Base-by-base conservation (phyloP, 2,888 invertebrate species). In the Bellardia pandia region DNA sequence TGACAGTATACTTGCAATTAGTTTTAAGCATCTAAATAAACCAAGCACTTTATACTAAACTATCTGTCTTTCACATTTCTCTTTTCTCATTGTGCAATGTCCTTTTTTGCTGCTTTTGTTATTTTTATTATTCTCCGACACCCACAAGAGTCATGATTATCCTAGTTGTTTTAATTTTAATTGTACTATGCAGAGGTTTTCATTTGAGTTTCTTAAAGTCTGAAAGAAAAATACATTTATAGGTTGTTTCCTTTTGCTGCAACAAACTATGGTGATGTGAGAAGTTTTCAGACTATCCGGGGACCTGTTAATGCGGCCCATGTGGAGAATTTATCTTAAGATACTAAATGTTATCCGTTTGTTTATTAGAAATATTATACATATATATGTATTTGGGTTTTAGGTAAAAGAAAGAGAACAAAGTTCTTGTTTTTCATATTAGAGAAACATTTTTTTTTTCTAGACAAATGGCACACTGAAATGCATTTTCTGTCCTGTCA, bases 11-110 rank as follows among this genome's bases (percentile, higher is more conserved):
- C 77, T 81, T 81, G 77, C 86, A 86, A 86, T 86, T 81, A 74
- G 81, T 81, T 86, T 86, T 77, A 86, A 81, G 53, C 81, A 72
- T 85, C 77, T 86, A 74, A 86, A 81, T 72, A 81, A 81, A 75
- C 66, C 66, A 37, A 74, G 16, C 81, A 81, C 60, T 81, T 75
- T 66, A 48, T 40, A 30, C 64, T 23, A 76, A 76, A 64, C 76
- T 66, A 56, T 74, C 40, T 58, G 56, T 82, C 68, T n/a, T 66
- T 58, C 45, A 14, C 60, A 42, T 48, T 78, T 58, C 16, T 30
- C 13, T 51, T n/a, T 45, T 48, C 16, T 37, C 37, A 16, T 48
- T 58, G 23, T 45, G 7, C 14, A n/a, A 6, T 48, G 30, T 58
- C 5, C 37, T 48, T 64, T 62, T 37, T 53, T 48, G 9, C 7